Percentiles rank a stretch among this genome's conserved stretches.
phyloP scores from a whole-genome alignment of 1,140 invertebrate species.

The Drosophila virilis region DNA sequence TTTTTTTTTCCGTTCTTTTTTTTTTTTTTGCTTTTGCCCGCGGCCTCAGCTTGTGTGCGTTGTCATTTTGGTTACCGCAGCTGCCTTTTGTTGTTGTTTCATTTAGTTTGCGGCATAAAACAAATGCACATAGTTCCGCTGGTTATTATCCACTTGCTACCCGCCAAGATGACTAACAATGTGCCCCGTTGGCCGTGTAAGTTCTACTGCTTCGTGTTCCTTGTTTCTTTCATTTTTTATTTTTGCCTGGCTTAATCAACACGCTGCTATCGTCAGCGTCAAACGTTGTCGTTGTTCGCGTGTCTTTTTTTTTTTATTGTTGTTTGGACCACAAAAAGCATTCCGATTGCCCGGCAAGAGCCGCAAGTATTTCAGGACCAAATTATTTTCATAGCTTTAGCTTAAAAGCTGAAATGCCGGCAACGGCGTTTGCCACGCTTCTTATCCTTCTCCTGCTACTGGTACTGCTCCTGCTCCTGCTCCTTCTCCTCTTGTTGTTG shows the following conservation, averaged over 20 bases:
- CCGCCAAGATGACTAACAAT: conserved; percentile 44
- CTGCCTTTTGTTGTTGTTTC: conserved; percentile 67
- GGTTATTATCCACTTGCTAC: conserved; percentile 77
- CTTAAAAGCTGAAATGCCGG: conserved; percentile 75
- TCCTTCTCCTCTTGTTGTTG: background rate
- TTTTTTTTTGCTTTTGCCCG: conserved; percentile 54
- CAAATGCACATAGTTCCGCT: conserved; percentile 80
- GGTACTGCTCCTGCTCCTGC: background rate
- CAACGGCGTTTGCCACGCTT: conserved; percentile 6
- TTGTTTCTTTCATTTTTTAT: background rate
- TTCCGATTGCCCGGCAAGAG: conserved; percentile 75
- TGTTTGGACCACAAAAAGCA: conserved; percentile 74
- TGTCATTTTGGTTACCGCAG: conserved; percentile 65
- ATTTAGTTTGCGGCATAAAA: conserved; percentile 76
- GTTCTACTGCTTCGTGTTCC: background rate
- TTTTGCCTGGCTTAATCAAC: conserved; percentile 67
- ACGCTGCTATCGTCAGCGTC: conserved; percentile 32
- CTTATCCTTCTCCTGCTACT: background rate
- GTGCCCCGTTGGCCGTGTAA: conserved; percentile 48
- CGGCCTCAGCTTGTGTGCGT: conserved; percentile 52
- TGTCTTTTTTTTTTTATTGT: conserved; percentile 24
- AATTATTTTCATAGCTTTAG: conserved; percentile 82
- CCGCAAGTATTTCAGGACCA: conserved; percentile 80
- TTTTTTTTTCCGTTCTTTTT: background rate
- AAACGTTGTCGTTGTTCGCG: conserved; percentile 5